Conservation (phyloP, 2,113 vertebrate species). For the Oreamnos americanus region DNA sequence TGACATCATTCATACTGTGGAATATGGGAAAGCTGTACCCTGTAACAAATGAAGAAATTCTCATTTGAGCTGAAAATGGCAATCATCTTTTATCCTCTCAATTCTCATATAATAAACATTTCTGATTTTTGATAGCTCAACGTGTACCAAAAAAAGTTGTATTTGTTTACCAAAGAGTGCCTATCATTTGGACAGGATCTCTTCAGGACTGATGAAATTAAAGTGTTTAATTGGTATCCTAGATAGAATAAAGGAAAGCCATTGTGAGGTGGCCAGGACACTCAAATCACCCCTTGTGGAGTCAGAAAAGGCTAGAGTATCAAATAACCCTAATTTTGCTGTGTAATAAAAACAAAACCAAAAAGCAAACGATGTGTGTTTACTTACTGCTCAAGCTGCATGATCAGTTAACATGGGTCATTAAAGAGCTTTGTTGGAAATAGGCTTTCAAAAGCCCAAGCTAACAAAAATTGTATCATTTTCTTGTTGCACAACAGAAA, state of each 20-base stretch:
- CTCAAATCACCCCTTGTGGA: not conserved
- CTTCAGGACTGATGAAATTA: not conserved
- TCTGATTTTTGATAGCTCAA: not conserved
- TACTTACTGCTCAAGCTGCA: not conserved
- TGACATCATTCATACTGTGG: not conserved
- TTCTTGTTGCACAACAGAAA: not conserved
- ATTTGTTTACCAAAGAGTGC: not conserved
- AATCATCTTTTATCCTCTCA: not conserved
- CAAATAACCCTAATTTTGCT: not conserved
- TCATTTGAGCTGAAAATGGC: not conserved
- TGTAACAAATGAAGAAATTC: not conserved
- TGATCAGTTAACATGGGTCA: not conserved
- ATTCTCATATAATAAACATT: not conserved
- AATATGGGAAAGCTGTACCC: not conserved
- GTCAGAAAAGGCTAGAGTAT: not conserved
- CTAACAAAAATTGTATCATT: not conserved
- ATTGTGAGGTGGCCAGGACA: not conserved
- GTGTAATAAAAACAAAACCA: not conserved
- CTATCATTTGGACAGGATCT: not conserved
- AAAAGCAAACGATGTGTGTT: not conserved
- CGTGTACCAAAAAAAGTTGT: not conserved
- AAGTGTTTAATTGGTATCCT: not conserved
- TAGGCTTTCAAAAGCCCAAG: not conserved
- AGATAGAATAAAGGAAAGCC: not conserved
- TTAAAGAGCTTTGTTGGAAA: not conserved